Conservation (phyloP, 1,140 invertebrate species). For the Nephotettix cincticeps region DNA sequence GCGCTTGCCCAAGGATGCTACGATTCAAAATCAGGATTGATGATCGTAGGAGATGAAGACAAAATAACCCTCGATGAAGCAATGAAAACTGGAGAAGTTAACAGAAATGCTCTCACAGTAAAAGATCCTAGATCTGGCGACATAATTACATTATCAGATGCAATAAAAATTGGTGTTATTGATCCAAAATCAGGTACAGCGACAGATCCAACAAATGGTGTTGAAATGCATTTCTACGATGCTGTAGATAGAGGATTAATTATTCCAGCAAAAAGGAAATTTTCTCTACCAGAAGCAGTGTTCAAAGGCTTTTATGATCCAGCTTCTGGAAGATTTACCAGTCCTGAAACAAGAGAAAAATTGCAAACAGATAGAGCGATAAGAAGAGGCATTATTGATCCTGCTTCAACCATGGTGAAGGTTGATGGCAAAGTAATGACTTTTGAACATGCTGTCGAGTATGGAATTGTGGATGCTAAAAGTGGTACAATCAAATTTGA, state of each 20-base stretch:
- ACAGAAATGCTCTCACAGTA: constrained; percentile 75
- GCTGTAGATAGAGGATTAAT: constrained; percentile 80
- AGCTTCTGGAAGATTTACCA: constrained; percentile 67
- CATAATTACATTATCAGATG: constrained; percentile 76
- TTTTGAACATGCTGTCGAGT: constrained; percentile 78
- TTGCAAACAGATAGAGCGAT: constrained; percentile 74
- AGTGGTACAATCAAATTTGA: constrained; percentile 62
- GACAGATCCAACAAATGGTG: constrained; percentile 71
- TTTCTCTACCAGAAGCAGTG: constrained; percentile 82
- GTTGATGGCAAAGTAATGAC: constrained; percentile 71
- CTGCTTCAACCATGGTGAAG: constrained; percentile 74
- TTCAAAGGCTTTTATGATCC: constrained; percentile 82
- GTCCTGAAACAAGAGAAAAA: constrained; percentile 68
- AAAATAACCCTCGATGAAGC: constrained; percentile 77
- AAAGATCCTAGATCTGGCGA: constrained; percentile 75
- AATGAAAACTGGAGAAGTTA: constrained; percentile 71
- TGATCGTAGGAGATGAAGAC: constrained; percentile 65
- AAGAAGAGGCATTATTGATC: constrained; percentile 75
- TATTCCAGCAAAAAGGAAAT: constrained; percentile 74
- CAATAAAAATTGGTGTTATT: constrained; percentile 77
- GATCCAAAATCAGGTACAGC: constrained; percentile 77
- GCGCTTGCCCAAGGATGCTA: constrained; percentile 80
- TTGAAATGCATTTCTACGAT: constrained; percentile 72
- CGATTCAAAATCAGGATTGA: constrained; percentile 57
- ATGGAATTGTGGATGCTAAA: constrained; percentile 73